Conservation (phyloP, 2,888 invertebrate species). For the Melinopterus prodromus region DNA sequence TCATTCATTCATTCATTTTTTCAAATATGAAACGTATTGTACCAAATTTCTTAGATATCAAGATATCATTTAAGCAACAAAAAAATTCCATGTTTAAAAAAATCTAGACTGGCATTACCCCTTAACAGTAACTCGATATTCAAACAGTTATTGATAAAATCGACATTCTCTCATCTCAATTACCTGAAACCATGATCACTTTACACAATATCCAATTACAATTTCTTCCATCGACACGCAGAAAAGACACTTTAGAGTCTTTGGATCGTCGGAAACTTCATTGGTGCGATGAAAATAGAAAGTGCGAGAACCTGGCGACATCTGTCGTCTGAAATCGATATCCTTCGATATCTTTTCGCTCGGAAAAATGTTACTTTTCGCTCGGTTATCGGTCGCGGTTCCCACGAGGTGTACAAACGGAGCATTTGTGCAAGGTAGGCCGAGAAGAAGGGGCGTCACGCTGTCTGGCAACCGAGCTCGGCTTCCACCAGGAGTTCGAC, state of each 20-base stretch:
- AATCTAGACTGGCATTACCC: too few relatives aligned
- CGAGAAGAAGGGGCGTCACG: slow-evolving; percentile 49
- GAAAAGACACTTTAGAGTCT: not conserved
- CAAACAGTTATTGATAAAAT: too few relatives aligned
- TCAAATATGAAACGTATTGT: too few relatives aligned
- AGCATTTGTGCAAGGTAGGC: not conserved
- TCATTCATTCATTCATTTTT: too few relatives aligned
- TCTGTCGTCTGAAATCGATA: not conserved
- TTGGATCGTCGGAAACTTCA: not conserved
- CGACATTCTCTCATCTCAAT: too few relatives aligned
- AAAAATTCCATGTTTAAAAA: too few relatives aligned
- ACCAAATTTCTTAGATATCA: too few relatives aligned
- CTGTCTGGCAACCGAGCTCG: slow-evolving; percentile 50
- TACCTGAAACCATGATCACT: too few relatives aligned
- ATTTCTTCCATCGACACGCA: not conserved
- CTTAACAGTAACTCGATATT: too few relatives aligned
- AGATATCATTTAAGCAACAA: too few relatives aligned
- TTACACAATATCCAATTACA: not conserved
- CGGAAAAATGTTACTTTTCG: not conserved
- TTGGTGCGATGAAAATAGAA: not conserved
- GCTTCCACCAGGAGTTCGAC: slow-evolving; percentile 48
- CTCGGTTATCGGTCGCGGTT: not conserved
- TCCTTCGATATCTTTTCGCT: not conserved
- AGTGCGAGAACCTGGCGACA: not conserved
- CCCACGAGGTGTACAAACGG: not conserved